Evolutionary conservation across 2,888 invertebrate species (phyloP), one percentile per base, ranked within the genome.

Genomic region (Tupiocoris notatus): DNA sequence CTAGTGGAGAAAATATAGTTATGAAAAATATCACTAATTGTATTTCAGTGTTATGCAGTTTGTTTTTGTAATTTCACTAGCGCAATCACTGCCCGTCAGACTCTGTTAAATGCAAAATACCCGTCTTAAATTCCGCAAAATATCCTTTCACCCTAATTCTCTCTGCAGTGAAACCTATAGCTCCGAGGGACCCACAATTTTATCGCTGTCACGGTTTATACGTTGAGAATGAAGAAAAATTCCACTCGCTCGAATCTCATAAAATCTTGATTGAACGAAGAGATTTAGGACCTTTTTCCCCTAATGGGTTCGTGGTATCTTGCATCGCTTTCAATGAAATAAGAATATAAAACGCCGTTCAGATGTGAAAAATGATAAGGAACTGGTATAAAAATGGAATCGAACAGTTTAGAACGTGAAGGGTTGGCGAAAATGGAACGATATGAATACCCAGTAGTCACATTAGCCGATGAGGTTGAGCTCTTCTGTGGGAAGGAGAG

Each of bases 381-480:
- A 62, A 73, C n/a, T 21, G 39, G 56, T 2, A 23, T 21, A 65
- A 65, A n/a, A 61, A 68, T 22, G 58, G 68, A 57, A 20, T 6
- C 2, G 68, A 68, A 17, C 23, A 9, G 56, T 70, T 24, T 20
- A 59, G 67, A 67, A 16, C 56, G 22, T n/a, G 23, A 65, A 65
- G 12, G 65, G 39, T 24, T 67, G 57, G 67, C 59, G 25, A 18
- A n/a, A 73, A 61, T 54, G 73, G 61, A 54, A 73, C 61, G 63
- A 61, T 62, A 63, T 62, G 73, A 73, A 73, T 73, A 62, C 39
- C 73, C 70, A 24, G 59, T 70, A 70, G 73, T 61, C 73, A 62
- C 73, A 73, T 73, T 73, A 73, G 73, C 54, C 54, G 73, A 73
- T 73, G 73, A 73, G 63, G 73, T 73, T 73, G 73, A 62, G 61